Evolutionary conservation across 2,888 invertebrate species (phyloP).

Genomic region (Leucoptera coffeella): DNA sequence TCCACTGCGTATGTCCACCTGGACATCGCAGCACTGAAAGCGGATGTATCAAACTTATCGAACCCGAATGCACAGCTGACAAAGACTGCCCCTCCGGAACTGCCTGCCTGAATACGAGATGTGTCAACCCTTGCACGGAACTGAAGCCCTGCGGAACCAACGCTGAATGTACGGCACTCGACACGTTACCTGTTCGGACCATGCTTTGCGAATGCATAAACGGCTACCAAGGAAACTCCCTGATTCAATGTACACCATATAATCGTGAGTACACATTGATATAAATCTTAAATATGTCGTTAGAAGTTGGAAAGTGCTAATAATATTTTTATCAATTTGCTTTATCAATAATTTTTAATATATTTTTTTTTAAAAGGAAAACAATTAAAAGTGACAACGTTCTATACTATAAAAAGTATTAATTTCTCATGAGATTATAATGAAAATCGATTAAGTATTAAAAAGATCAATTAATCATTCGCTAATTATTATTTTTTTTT

Average conservation of each 20-base stretch:
- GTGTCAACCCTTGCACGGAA: constrained; percentile 76
- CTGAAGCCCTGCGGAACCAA: constrained; percentile 78
- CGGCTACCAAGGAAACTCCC: constrained; percentile 83
- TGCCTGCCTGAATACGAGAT: constrained; percentile 75
- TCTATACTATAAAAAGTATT: too few species aligned
- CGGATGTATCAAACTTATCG: constrained; percentile 55
- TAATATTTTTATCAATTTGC: background rate
- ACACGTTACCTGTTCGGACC: constrained; percentile 78
- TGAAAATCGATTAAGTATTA: too few species aligned
- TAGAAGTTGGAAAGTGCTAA: background rate
- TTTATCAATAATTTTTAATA: background rate
- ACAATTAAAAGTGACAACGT: too few species aligned
- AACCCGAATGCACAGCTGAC: constrained; percentile 67
- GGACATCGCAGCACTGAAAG: constrained; percentile 61
- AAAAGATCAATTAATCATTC: too few species aligned
- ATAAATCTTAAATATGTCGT: too few species aligned
- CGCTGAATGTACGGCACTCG: constrained; percentile 70
- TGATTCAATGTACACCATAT: constrained; percentile 65
- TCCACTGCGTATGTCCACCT: constrained; percentile 77
- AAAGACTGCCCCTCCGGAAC: constrained; percentile 76
- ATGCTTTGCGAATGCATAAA: constrained; percentile 85
- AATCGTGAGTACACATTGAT: constrained; percentile 54
- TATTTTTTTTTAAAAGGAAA: too few species aligned
- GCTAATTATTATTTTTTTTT: too few species aligned
- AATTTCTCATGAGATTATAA: too few species aligned